Percentiles rank a stretch among this genome's conserved stretches.
These are phyloP conservation scores for Umimayanthus kanabou DNA, from an alignment of 92 coral and sea anemone species.

Conservation along the genomic window DNA sequence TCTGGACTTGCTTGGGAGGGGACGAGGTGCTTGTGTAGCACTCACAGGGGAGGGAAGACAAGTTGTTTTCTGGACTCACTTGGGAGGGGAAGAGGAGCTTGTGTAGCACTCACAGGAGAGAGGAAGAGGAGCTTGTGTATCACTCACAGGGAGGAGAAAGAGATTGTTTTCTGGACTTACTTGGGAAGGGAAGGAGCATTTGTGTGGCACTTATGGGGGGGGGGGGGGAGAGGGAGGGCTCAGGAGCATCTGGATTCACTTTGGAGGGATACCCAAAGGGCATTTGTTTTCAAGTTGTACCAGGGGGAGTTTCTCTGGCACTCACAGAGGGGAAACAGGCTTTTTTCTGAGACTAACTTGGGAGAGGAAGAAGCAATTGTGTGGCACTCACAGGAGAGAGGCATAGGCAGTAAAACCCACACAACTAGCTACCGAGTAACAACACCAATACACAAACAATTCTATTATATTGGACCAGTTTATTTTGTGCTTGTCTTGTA, in stretches of 20 bases:
- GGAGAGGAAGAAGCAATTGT: background rate
- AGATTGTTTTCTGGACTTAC: background rate
- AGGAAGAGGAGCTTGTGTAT: background rate
- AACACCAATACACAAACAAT: background rate
- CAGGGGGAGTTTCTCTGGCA: background rate
- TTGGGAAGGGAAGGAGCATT: background rate
- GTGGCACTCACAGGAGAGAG: background rate
- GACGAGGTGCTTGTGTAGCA: background rate
- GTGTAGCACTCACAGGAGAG: background rate
- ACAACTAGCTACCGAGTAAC: background rate
- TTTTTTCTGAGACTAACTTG: background rate
- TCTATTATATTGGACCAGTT: constrained; percentile 25
- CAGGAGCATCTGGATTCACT: too few relatives aligned
- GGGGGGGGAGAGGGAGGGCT: background rate
- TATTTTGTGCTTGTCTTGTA: background rate
- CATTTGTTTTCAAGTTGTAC: too few relatives aligned
- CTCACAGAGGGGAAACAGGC: background rate
- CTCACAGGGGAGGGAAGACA: background rate
- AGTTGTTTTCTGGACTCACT: background rate
- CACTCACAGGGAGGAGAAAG: background rate
- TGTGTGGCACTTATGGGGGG: background rate
- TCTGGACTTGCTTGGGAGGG: background rate
- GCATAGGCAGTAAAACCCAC: background rate
- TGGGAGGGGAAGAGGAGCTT: background rate
- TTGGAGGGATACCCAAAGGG: too few relatives aligned